A percentile compares a stretch with the other conserved stretches of the same genome.
Evolutionary conservation across 2,113 vertebrate species (phyloP).

Genomic region (Pycnonotus jocosus): DNA sequence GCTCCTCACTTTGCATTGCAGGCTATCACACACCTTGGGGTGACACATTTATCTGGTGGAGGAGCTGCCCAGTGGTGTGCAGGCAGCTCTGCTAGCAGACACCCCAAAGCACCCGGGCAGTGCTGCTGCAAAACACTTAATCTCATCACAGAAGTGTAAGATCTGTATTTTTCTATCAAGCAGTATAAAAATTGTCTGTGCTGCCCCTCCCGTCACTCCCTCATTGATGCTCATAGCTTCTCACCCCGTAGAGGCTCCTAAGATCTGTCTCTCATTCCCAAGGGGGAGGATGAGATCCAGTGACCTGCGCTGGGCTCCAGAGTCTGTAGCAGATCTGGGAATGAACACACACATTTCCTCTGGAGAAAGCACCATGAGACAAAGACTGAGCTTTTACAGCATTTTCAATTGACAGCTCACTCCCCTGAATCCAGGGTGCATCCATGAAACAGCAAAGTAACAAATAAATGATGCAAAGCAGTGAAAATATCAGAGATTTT

Average conservation of each 20-base stretch:
- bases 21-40: accelerated
- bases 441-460: background rate
- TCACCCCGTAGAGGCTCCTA: background rate
- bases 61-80: background rate
- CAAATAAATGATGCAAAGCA: background rate
- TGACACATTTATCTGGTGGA: accelerated
- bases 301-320: background rate
- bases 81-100: background rate
- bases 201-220: background rate
- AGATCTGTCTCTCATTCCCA: background rate
- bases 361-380: background rate
- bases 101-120: accelerated
- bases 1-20: background rate
- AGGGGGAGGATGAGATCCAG: background rate
- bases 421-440: background rate
- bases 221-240: background rate
- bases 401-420: background rate
- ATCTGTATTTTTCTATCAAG: background rate
- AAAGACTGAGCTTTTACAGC: background rate
- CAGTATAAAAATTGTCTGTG: background rate
- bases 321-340: background rate
- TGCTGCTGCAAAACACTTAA: background rate
- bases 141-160: background rate
- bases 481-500: background rate
- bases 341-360: accelerated